These are phyloP conservation scores for Mastomys coucha DNA, from an alignment of 2,113 vertebrate genomes.

Conservation along the genomic window DNA sequence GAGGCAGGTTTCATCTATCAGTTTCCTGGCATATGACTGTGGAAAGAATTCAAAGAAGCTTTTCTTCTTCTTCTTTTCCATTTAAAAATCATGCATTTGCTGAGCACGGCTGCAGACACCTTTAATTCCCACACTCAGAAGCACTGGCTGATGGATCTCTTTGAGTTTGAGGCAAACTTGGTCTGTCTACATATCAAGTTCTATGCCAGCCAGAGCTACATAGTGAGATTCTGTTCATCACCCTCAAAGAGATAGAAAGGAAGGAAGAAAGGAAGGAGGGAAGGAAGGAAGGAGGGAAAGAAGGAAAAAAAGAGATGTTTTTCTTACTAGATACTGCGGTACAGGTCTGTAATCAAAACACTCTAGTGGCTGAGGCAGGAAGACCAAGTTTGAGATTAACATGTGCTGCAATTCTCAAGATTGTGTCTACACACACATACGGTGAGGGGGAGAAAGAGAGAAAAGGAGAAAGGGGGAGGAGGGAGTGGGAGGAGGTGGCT, in stretches of 20 bases:
- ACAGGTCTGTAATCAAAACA: background rate
- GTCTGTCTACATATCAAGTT: background rate
- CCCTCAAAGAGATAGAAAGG: background rate
- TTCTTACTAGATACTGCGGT: background rate
- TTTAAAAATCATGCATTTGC: background rate
- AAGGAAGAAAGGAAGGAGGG: rapidly evolving
- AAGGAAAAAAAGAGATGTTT: background rate
- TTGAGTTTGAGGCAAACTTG: background rate
- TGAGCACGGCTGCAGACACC: background rate
- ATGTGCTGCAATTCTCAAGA: background rate
- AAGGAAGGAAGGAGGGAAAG: no score
- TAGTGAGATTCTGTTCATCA: background rate
- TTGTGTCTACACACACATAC: background rate
- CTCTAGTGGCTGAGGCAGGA: background rate
- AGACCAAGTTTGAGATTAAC: background rate
- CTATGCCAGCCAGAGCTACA: background rate
- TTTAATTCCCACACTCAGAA: background rate
- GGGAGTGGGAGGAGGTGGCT: background rate
- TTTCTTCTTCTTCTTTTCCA: background rate
- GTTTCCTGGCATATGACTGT: background rate
- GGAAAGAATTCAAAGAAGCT: background rate
- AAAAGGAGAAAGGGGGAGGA: no score
- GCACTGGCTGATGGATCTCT: background rate
- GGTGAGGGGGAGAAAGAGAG: no score
- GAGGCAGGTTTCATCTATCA: background rate